Base-by-base conservation (phyloP, 2,797 vertebrate genomes). In the Malurus leucopterus region DNA sequence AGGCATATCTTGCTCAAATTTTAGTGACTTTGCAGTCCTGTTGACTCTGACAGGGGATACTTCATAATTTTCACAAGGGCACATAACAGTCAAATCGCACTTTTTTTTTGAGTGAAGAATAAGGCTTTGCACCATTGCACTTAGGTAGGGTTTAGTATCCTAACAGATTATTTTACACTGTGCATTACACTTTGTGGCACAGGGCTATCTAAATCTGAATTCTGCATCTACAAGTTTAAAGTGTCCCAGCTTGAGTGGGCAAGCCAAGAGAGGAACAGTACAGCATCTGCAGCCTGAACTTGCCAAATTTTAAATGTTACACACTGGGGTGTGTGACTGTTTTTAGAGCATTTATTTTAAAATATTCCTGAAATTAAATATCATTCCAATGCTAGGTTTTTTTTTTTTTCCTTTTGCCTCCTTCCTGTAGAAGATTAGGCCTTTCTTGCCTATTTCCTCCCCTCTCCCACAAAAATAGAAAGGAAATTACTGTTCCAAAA, bases 21-120 rank as follows among this genome's bases (percentile, higher is more conserved):
- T 24, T 30, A 15, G 30, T 51, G 30, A 21, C 16, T 86, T 68
- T 69, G 24, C 15, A 50, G 26, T 63, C 24, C 19, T 57, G 3
- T 18, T 57, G 26, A 41, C 23, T 59, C 40, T 50, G 55, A 40
- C 1, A 82, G 21, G 65, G 27, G 16, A n/a, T 23, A 13, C 3
- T 29, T 75, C 26, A 50, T 11, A 36, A 64, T 68, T 83, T 76
- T 64, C 18, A 22, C 7, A 46, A 19, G 2, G 7, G 15, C 41
- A 57, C 69, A 53, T 18, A 9, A 47, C 27, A 72, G 9, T 29
- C 24, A 38, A 43, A 13, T 53, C 19, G 55, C 0, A 0, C 3
- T 36, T 36, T 36, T 29, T 34, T 20, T 84, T n/a, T 12, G 9
- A 41, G 6, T 58, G 40, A 91, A 43, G 8, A 7, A 4, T 78